These are phyloP conservation scores for Falco columbarius DNA, from an alignment of 2,797 vertebrate genomes.

Conservation along the genomic window DNA sequence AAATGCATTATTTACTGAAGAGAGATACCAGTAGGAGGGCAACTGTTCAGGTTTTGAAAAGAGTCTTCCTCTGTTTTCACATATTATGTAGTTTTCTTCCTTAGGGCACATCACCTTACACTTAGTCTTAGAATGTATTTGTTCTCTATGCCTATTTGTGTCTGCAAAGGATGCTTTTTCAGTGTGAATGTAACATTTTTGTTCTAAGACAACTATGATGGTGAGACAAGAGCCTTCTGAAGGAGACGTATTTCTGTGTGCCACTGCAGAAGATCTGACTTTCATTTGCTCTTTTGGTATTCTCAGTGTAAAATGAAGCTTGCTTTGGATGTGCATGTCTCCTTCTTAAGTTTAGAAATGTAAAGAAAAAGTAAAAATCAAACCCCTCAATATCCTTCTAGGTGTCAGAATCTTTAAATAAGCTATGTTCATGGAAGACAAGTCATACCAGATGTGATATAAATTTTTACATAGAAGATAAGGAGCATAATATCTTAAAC, in stretches of 20 bases:
- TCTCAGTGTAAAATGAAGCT: neutral
- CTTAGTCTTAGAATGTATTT: neutral
- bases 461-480: neutral
- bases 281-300: neutral
- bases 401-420: neutral
- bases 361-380: neutral
- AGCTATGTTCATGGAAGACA: neutral
- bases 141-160: neutral
- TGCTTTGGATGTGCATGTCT: neutral
- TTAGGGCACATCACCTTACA: neutral
- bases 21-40: neutral
- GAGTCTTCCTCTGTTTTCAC: neutral
- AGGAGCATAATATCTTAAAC: neutral
- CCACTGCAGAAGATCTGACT: neutral
- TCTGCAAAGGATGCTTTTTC: neutral
- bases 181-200: neutral
- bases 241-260: neutral
- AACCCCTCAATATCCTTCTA: neutral
- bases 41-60: neutral
- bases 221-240: neutral
- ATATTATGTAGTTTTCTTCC: neutral
- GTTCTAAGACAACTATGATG: neutral
- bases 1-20: neutral
- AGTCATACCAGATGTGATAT: neutral
- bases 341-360: neutral